Evolutionary conservation across 2,113 vertebrate genomes (phyloP), one percentile per base, ranked within the genome.

Genomic region (Trogon surrucura): DNA sequence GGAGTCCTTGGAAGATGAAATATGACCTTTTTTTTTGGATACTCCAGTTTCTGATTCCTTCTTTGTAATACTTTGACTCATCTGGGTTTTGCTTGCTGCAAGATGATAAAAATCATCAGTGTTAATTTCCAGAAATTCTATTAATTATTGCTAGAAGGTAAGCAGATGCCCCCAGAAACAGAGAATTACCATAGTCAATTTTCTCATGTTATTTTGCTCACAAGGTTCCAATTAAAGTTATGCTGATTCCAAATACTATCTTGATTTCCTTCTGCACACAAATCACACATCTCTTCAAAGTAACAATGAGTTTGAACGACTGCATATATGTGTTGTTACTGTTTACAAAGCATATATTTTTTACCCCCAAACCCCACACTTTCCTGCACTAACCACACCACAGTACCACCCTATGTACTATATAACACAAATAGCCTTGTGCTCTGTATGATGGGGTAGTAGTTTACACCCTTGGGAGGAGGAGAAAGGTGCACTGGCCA

Each of bases 51-150:
- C 97, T 48, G 77, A 45, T 15, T 97, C 97, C 58, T 98, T 98
- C 90, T 95, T 97, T 86, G 45, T 48, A 86, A 13, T 73, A 29
- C 27, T 54, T 56, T 80, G 95, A 77, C 6, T 30, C 80, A 44
- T 44, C 41, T 96, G 91, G 47, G 86, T 12, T 77, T 89, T 97
- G 86, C 93, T 98, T 91, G 97, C 98, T 98, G 80, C 54, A 92
- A 96, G 14, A 79, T 47, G 58, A 34, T 29, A 64, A 56, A 80
- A 91, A 84, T 32, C 41, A 29, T 41, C 69, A 75, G 44, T 23
- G 64, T 88, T 83, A 32, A 47, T 67, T 80, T 77, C n/a, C 64
- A 81, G 19, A 82, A 89, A 71, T 74, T 71, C 38, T 61, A 16
- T 25, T 2, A 80, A 53, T 89, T 88, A 73, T 13, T 64, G 17